Evolutionary conservation across 2,113 vertebrate species (phyloP).

Genomic region (Melanerpes aurifrons): DNA sequence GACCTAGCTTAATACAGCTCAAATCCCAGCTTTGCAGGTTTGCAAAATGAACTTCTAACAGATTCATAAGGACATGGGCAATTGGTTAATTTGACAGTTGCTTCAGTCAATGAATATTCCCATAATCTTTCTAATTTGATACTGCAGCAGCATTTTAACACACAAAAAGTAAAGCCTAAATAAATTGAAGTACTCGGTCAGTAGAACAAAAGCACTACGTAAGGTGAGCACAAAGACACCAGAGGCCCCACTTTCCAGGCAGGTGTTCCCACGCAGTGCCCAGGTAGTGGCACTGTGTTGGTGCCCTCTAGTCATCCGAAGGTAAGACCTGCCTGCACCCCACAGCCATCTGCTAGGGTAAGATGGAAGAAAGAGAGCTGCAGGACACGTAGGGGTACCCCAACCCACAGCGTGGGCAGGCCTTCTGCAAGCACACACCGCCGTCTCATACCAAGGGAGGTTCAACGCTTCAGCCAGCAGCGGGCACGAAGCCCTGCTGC

Average conservation of each 20-base stretch:
- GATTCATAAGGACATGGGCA: fast-evolving
- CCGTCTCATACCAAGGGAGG: neutral
- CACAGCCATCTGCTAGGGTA: too few species aligned
- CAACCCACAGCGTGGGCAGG: neutral
- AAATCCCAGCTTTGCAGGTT: neutral
- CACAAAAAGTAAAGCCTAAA: neutral
- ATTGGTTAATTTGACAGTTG: neutral
- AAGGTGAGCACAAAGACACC: neutral
- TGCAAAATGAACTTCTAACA: neutral
- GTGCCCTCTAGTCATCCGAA: neutral
- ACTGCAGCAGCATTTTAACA: neutral
- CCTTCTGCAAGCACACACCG: neutral
- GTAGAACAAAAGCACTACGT: neutral
- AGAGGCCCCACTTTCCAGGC: neutral
- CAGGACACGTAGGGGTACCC: neutral
- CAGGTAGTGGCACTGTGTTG: neutral
- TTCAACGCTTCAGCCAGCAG: fast-evolving
- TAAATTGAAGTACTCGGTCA: neutral
- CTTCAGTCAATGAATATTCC: neutral
- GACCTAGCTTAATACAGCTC: neutral
- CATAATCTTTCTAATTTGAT: neutral
- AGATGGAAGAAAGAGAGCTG: fast-evolving
- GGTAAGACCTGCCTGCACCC: neutral
- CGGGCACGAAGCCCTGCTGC: neutral
- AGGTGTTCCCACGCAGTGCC: neutral